Percentiles rank a stretch among this genome's conserved stretches.
Conservation (phyloP, 2,797 vertebrate species). For the Sphenodon punctatus region DNA sequence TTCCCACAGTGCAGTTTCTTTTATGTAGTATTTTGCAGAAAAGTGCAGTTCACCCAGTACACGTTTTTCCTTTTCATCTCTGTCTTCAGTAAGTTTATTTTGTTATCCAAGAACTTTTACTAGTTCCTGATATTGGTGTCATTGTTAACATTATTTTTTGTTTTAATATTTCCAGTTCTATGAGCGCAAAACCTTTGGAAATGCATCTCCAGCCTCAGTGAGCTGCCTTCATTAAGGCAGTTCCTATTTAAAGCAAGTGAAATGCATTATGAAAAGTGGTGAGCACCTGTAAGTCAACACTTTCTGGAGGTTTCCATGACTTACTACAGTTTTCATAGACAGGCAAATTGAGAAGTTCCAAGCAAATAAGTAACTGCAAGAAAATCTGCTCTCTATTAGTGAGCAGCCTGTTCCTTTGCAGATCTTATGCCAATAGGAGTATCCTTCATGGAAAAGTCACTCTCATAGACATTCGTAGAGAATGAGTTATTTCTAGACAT, state of each 20-base stretch:
- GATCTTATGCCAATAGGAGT: background rate
- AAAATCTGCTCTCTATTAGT: background rate
- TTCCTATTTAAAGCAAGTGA: background rate
- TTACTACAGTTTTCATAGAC: no score
- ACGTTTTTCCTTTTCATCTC: constrained; percentile 15
- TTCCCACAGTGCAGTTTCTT: background rate
- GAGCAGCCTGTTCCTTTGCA: background rate
- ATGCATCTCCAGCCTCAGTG: rapidly evolving
- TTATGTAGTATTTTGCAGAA: background rate
- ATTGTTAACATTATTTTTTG: background rate
- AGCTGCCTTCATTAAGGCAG: background rate
- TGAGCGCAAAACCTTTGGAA: background rate
- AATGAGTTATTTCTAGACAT: no score
- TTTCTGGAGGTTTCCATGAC: background rate
- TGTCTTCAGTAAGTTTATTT: background rate
- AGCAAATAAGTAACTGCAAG: no score
- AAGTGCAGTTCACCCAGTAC: background rate
- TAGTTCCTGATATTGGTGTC: background rate
- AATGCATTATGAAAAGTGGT: background rate
- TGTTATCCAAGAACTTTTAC: background rate
- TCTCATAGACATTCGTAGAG: background rate
- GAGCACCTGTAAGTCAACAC: background rate
- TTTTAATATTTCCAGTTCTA: background rate
- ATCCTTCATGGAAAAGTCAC: background rate
- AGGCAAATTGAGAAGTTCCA: no score